Conservation (phyloP, 2,888 invertebrate species). For the Sesia apiformis region DNA sequence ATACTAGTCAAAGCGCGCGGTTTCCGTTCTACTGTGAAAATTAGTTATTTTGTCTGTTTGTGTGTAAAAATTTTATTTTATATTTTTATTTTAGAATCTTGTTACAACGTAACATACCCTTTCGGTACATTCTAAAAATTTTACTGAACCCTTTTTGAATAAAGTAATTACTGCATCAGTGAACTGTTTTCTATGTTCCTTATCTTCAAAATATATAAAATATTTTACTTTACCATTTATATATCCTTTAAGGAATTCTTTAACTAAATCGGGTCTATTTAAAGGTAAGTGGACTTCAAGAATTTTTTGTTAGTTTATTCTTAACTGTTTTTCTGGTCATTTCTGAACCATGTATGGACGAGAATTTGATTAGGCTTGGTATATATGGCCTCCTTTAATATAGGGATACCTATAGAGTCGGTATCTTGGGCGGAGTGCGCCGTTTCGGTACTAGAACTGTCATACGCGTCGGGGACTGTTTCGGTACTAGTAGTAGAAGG, state of each 20-base stretch:
- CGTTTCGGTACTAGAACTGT: too few species aligned
- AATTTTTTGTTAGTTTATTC: neutral
- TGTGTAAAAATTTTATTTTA: too few species aligned
- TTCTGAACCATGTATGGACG: neutral
- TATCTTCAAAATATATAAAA: conserved; percentile 13
- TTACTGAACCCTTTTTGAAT: conserved; percentile 9
- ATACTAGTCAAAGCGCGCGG: too few species aligned
- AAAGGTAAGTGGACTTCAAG: neutral
- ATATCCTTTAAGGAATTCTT: conserved; percentile 10
- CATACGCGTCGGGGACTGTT: too few species aligned
- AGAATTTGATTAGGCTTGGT: neutral
- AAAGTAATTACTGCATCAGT: conserved; percentile 4
- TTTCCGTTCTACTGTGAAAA: too few species aligned
- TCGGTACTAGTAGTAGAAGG: too few species aligned
- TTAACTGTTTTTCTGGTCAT: neutral
- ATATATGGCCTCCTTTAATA: conserved; percentile 2
- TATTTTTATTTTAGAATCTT: too few species aligned
- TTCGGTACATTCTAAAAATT: conserved; percentile 14
- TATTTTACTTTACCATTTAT: conserved; percentile 6
- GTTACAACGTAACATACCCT: too few species aligned
- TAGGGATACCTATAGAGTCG: neutral
- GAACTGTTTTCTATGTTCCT: conserved; percentile 6
- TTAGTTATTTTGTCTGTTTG: too few species aligned
- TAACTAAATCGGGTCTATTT: conserved; percentile 3
- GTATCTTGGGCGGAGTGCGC: neutral